Base-by-base conservation (phyloP, 2,888 invertebrate species). In the Cryptocheilus praepositus region DNA sequence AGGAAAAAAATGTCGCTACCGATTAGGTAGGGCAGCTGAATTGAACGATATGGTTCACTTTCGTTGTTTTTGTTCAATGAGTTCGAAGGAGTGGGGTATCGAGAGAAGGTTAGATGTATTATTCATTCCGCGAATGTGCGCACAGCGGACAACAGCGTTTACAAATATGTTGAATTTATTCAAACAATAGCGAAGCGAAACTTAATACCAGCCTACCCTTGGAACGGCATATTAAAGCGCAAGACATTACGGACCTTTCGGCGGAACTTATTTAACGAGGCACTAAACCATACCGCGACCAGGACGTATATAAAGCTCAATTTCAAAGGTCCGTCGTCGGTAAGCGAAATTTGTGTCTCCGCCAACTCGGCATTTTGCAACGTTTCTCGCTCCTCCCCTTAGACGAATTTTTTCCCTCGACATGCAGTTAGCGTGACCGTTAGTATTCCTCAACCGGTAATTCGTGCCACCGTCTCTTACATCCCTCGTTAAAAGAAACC, bases 161-260 rank as follows among this genome's bases (percentile, higher is more conserved):
- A n/a, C n/a, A n/a, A 5, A 36, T 36, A 36, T 36, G 3, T 36
- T 11, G 36, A 36, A 36, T 36, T 36, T 11, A 11, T 11, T 1
- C 7, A 36, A 36, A 11, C 36, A 7, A 7, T 7, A 8, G 7
- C 8, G 36, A 36, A 11, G 11, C 36, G 3, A 2, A 36, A 36
- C 36, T 11, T 11, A 36, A 36, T 36, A 36, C 36, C 36, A 11
- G 3, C 36, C 36, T 7, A 11, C 4, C 11, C 36, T 36, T 11
- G 36, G 8, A 36, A 36, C 11, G 36, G 36, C 36, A 18, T 36
- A 18, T 21, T 36, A 36, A 44, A 56, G 69, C 68, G 64, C 44
- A 69, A 77, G 74, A 68, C 61, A 51, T 77, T 74, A 64, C 52
- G 21, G 55, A 58, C 52, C 64, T 53, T 69, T 74, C 64, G 56